Conservation (phyloP, 2,113 vertebrate genomes). For the Calidris pugnax region DNA sequence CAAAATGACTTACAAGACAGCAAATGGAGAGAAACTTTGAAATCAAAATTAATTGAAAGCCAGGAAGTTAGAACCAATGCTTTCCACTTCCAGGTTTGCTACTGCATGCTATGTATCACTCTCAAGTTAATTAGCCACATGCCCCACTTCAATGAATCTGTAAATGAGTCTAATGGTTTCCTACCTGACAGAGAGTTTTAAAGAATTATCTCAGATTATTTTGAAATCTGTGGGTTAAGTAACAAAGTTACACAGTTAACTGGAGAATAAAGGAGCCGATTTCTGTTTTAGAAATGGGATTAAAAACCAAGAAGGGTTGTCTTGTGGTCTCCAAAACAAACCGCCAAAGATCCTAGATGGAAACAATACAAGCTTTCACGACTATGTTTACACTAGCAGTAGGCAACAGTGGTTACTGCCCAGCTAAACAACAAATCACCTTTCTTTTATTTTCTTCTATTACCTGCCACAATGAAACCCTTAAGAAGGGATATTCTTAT, state of each 20-base stretch:
- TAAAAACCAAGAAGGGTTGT: background rate
- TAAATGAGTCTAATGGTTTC: background rate
- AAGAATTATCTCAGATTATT: background rate
- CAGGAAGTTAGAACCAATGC: background rate
- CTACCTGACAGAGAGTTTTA: background rate
- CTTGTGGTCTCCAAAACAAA: constrained; percentile 39
- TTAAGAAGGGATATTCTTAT: background rate
- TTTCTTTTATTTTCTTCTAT: background rate
- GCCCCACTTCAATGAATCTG: background rate
- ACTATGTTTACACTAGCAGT: background rate
- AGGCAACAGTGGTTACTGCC: background rate
- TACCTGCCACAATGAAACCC: background rate
- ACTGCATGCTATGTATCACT: background rate
- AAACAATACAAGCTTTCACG: constrained; percentile 14
- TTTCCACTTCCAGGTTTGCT: background rate
- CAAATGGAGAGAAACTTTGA: background rate
- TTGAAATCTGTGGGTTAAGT: background rate
- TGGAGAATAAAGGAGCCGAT: background rate
- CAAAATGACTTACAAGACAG: background rate
- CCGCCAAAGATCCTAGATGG: background rate
- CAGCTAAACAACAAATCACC: background rate
- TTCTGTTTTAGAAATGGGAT: constrained; percentile 14
- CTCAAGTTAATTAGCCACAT: background rate
- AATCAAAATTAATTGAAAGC: background rate
- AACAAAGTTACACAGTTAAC: background rate